These are phyloP conservation scores for Philhelius pedissequus DNA, from an alignment of 2,888 invertebrate genomes.

Conservation along the genomic window DNA sequence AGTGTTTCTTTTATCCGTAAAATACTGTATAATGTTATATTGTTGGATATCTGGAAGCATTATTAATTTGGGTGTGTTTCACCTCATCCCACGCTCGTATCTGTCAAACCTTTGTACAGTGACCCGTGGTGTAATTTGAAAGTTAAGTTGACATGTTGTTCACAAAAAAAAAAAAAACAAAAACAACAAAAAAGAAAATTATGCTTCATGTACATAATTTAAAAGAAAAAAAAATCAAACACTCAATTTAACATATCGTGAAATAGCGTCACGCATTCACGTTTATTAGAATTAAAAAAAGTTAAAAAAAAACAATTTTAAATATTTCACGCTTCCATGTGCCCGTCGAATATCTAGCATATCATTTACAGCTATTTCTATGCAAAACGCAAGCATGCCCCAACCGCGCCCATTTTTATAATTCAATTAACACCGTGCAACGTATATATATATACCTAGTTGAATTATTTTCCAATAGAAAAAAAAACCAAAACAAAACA, in stretches of 20 bases:
- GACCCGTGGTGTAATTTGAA: neutral
- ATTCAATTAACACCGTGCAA: slow-evolving; percentile 57
- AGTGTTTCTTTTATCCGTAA: neutral
- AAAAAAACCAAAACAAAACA: neutral
- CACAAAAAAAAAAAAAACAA: neutral
- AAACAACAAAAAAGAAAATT: no score
- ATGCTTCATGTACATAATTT: neutral
- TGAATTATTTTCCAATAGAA: slow-evolving; percentile 41
- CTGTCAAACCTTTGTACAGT: neutral
- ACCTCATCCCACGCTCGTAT: neutral
- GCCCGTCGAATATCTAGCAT: slow-evolving; percentile 15
- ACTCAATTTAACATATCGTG: neutral
- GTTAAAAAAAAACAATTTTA: slow-evolving; percentile 2
- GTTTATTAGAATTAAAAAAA: neutral
- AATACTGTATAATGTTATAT: neutral
- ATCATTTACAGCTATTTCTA: slow-evolving; percentile 32
- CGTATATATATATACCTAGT: no score
- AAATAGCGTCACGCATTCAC: neutral
- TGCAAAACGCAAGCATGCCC: slow-evolving; percentile 40
- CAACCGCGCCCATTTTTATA: slow-evolving; percentile 58
- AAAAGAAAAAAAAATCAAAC: neutral
- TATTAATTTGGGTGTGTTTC: neutral
- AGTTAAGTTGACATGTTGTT: neutral
- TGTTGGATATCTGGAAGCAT: neutral
- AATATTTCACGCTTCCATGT: slow-evolving; percentile 41